Evolutionary conservation across 2,113 vertebrate genomes (phyloP), one percentile per base, ranked within the genome.

Genomic region (Oreochromis spilurus): DNA sequence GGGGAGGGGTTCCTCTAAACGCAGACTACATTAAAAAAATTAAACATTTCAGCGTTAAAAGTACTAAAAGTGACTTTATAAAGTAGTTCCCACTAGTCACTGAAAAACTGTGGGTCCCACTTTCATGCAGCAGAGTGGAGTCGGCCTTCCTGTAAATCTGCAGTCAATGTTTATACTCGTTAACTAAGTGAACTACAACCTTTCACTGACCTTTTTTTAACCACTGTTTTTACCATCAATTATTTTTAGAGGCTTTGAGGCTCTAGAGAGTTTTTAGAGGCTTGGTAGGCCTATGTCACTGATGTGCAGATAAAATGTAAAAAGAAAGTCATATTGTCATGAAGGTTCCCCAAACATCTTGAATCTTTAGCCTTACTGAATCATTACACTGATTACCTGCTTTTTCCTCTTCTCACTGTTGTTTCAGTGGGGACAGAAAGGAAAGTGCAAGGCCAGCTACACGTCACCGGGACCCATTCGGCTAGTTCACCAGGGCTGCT

Each of bases 401-500:
- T 0, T 50, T 52, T 52, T 77, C 45, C 19, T 50, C 29, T 78
- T 54, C 62, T 5, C 62, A 55, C 16, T 50, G 29, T 84, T 62
- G 81, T 83, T 83, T 19, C 86, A 96, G 95, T 81, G 92, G 92
- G 89, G 85, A 7, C 94, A 57, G 54, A 87, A 81, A 31, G 88
- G 85, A 1, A 81, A 11, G 24, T 97, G 96, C 84, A 82, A 92
- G 57, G 50, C 94, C 50, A 97, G 93, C 87, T 95, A 95, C 91
- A 87, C 16, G 26, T 93, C 94, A 21, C 90, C 90, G 0, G 83
- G 86, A 4, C 95, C 94, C 17, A 83, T 95, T 9, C 91, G 88
- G 8, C 94, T 97, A 2, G 45, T 95, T 7, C 93, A 97, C 85
- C 93, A 94, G 72, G 95, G 96, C 82, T 97, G 96, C 84, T 89